Evolutionary conservation across 2,113 vertebrate species (phyloP).

Genomic region (Epinephelus cyanopodus): DNA sequence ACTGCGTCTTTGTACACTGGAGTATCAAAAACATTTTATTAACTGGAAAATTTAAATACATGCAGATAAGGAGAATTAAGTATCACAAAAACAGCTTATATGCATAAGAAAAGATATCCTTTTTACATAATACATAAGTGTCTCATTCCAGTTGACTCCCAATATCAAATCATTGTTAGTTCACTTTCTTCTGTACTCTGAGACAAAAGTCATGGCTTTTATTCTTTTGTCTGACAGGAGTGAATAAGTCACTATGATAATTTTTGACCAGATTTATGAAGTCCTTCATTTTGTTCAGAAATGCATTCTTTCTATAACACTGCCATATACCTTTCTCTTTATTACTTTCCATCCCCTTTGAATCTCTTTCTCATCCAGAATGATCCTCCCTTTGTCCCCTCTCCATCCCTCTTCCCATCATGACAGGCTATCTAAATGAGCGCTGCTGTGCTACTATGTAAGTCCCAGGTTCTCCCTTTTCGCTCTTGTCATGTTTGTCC

Average conservation of each 20-base stretch:
- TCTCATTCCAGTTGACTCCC: neutral
- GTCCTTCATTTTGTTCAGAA: neutral
- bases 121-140: no score
- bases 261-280: neutral
- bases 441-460: neutral
- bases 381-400: neutral
- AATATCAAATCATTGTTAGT: no score
- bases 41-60: neutral
- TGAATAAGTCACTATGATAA: neutral
- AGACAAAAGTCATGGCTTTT: neutral
- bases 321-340: neutral
- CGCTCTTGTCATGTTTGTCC: neutral
- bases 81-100: neutral
- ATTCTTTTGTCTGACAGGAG: neutral
- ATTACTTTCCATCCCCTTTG: constrained; percentile 1
- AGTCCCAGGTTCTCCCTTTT: constrained; percentile 5
- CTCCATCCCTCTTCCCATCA: neutral
- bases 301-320: neutral
- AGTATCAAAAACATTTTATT: neutral
- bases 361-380: constrained; percentile 19
- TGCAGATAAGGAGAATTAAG: neutral
- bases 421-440: constrained; percentile 30
- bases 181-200: neutral
- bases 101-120: neutral
- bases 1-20: neutral